Percentiles rank a stretch among this genome's conserved stretches.
phyloP scores from a whole-genome alignment of 2,888 invertebrate genomes.

The Heteromurus nitidus region DNA sequence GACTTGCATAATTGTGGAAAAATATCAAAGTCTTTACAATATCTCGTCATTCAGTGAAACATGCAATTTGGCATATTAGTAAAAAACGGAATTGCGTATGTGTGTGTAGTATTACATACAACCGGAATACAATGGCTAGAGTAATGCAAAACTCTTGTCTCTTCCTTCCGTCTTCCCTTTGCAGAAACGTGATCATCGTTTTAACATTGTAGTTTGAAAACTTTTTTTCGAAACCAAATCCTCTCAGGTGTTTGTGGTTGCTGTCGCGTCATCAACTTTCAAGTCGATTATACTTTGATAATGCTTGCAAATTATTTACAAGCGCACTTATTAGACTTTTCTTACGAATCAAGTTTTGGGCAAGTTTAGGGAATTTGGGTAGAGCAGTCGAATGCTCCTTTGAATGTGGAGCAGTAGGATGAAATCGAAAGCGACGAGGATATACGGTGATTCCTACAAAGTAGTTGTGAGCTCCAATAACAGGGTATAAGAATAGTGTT shows the following conservation, averaged over 20 bases:
- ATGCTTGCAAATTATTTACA: no score
- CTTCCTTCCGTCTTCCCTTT: slow-evolving; percentile 5
- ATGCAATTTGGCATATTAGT: background rate
- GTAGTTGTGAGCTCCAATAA: background rate
- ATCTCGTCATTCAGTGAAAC: background rate
- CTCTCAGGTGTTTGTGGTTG: no score
- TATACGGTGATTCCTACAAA: background rate
- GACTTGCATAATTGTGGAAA: background rate
- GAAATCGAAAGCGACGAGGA: slow-evolving; percentile 44
- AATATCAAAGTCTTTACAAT: background rate
- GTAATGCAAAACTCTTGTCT: no score
- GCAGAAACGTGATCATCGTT: no score
- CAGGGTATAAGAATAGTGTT: background rate
- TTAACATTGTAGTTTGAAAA: no score
- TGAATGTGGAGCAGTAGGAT: slow-evolving; percentile 33
- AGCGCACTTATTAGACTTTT: no score
- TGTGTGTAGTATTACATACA: no score
- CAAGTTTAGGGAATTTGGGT: background rate
- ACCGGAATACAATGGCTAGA: no score
- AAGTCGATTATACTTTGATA: no score
- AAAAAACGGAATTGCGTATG: background rate
- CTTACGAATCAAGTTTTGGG: background rate
- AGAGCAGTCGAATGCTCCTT: background rate
- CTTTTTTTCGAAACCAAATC: no score
- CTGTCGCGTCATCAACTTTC: no score